Conservation (phyloP, 1,140 invertebrate species). For the Drosophila setifemur region DNA sequence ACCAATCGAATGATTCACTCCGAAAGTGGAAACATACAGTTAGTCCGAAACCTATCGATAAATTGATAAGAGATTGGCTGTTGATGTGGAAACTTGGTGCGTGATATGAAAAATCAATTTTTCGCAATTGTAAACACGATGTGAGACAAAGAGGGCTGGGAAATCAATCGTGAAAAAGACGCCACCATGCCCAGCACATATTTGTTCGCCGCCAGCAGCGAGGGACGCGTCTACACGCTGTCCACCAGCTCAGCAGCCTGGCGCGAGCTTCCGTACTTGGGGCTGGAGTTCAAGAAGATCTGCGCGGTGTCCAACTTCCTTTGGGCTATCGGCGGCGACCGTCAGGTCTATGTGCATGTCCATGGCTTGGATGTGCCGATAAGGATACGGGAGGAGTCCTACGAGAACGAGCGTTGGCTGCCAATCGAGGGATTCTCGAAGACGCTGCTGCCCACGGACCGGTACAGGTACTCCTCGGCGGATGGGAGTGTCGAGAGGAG, state of each 20-base stretch:
- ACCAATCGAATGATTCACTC: too few relatives aligned
- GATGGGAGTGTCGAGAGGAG: constrained; percentile 91
- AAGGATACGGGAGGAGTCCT: constrained; percentile 93
- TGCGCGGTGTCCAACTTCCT: constrained; percentile 91
- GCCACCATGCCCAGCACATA: constrained; percentile 87
- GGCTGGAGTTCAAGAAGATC: constrained; percentile 93
- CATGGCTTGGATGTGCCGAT: constrained; percentile 95
- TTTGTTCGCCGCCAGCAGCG: constrained; percentile 93
- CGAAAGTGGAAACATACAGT: not conserved
- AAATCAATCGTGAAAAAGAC: not conserved
- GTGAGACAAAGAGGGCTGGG: not conserved
- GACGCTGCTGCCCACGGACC: constrained; percentile 92
- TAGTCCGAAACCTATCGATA: not conserved
- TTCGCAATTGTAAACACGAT: constrained; percentile 31
- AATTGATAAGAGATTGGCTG: not conserved
- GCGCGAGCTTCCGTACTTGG: constrained; percentile 92
- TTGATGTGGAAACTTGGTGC: not conserved
- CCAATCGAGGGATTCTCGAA: constrained; percentile 94
- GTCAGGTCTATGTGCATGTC: constrained; percentile 95
- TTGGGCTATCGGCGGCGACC: constrained; percentile 95
- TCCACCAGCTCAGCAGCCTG: constrained; percentile 90
- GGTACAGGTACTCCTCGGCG: constrained; percentile 91
- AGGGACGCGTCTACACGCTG: constrained; percentile 92
- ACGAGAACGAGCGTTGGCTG: constrained; percentile 96
- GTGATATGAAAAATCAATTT: constrained; percentile 43